Conservation (phyloP, 2,888 invertebrate genomes). For the Laspeyria flexula region DNA sequence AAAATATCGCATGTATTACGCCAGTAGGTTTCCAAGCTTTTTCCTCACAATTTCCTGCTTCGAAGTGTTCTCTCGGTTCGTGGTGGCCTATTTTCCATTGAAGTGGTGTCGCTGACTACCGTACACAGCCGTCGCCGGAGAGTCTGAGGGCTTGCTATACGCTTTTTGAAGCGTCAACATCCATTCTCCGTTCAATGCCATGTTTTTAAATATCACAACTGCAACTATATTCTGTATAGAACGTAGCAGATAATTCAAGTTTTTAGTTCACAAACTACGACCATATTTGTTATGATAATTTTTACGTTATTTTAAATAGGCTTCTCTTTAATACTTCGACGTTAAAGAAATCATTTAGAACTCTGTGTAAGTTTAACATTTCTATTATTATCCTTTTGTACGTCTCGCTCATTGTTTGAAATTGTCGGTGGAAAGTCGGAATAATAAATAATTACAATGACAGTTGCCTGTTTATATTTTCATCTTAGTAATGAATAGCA, state of each 20-base stretch:
- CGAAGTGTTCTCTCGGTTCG: slow-evolving; percentile 54
- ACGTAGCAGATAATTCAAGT: not conserved
- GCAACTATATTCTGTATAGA: slow-evolving; percentile 5
- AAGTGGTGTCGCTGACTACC: slow-evolving; percentile 54
- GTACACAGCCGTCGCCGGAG: slow-evolving; percentile 53
- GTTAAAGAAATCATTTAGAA: too few relatives aligned
- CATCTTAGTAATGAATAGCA: slow-evolving; percentile 13
- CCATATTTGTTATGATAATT: not conserved
- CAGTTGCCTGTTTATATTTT: slow-evolving; percentile 23
- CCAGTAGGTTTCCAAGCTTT: slow-evolving; percentile 45
- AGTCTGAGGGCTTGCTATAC: slow-evolving; percentile 54
- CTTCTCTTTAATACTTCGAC: too few relatives aligned
- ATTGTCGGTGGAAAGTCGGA: slow-evolving; percentile 28
- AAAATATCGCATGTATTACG: slow-evolving; percentile 28
- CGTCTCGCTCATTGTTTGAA: slow-evolving; percentile 33
- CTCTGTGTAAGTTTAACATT: slow-evolving; percentile 28
- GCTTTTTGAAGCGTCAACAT: slow-evolving; percentile 32
- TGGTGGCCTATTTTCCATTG: slow-evolving; percentile 74
- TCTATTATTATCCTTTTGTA: slow-evolving; percentile 36
- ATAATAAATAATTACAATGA: slow-evolving; percentile 31
- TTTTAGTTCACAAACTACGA: not conserved
- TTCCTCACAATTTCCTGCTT: slow-evolving; percentile 67
- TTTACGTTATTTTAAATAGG: too few relatives aligned
- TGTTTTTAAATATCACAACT: slow-evolving; percentile 23
- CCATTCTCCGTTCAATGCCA: slow-evolving; percentile 27